Percentiles rank a stretch among this genome's conserved stretches.
These are phyloP conservation scores for Homalodisca vitripennis DNA, from an alignment of 1,140 invertebrate species.

Conservation along the genomic window DNA sequence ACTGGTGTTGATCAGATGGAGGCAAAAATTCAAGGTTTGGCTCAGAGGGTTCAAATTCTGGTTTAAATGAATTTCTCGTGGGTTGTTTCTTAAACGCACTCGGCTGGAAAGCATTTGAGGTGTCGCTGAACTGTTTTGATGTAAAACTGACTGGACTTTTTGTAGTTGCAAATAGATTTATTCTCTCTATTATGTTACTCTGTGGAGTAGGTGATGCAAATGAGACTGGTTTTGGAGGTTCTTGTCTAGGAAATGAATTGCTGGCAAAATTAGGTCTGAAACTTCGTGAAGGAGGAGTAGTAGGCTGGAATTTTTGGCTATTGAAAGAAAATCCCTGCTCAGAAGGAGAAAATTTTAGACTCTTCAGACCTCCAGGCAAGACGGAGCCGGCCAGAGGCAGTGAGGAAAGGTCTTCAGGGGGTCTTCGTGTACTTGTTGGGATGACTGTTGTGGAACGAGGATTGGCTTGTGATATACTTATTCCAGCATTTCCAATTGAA, in stretches of 20 bases:
- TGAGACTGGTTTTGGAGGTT: not conserved
- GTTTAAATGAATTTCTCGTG: not conserved
- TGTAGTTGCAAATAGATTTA: not conserved
- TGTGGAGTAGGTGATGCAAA: not conserved
- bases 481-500: not conserved
- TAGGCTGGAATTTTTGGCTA: not conserved
- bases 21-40: not conserved
- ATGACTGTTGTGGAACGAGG: not conserved
- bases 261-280: not conserved
- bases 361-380: slow-evolving; percentile 2
- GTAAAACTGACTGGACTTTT: not conserved
- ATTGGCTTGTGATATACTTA: not conserved
- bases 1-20: not conserved
- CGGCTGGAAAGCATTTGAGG: not conserved
- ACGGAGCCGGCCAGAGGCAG: slow-evolving; percentile 3
- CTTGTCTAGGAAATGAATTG: not conserved
- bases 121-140: not conserved
- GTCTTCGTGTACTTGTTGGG: not conserved
- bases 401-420: not conserved
- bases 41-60: not conserved
- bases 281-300: not conserved
- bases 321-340: not conserved
- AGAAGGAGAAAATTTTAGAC: not conserved
- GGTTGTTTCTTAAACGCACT: slow-evolving; percentile 5
- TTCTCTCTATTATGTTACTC: not conserved